Conservation (phyloP, 2,113 vertebrate genomes). For the Rhinichthys klamathensis region DNA sequence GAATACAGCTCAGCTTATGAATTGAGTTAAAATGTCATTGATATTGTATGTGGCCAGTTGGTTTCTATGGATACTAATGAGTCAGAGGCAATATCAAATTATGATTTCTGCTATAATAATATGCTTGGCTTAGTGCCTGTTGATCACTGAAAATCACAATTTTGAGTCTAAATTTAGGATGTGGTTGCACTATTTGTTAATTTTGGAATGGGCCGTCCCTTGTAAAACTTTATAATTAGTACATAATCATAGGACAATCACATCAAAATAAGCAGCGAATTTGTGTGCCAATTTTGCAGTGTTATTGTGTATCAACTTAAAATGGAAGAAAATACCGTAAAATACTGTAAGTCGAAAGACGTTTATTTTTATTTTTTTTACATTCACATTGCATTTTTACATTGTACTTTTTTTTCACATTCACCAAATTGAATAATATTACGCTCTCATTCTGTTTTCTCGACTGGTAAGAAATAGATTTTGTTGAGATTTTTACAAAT, state of each 20-base stretch:
- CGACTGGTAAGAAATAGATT: background rate
- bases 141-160: background rate
- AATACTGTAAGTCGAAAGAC: too few relatives aligned
- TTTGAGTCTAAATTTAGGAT: background rate
- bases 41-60: too few relatives aligned
- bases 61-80: too few relatives aligned
- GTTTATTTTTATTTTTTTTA: too few relatives aligned
- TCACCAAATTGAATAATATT: too few relatives aligned
- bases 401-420: too few relatives aligned
- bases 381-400: too few relatives aligned
- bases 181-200: background rate
- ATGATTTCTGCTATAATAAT: background rate
- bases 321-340: too few relatives aligned
- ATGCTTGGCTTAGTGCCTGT: background rate
- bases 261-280: background rate
- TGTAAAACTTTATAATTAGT: background rate
- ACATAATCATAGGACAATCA: too few relatives aligned
- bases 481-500: background rate
- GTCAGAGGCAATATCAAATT: slow-evolving; percentile 1
- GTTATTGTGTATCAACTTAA: background rate
- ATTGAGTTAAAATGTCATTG: background rate
- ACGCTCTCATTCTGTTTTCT: background rate
- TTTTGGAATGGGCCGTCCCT: background rate
- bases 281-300: background rate
- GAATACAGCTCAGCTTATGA: slow-evolving; percentile 4